Conservation (phyloP, 2,113 vertebrate genomes). For the Terrapene triunguis region DNA sequence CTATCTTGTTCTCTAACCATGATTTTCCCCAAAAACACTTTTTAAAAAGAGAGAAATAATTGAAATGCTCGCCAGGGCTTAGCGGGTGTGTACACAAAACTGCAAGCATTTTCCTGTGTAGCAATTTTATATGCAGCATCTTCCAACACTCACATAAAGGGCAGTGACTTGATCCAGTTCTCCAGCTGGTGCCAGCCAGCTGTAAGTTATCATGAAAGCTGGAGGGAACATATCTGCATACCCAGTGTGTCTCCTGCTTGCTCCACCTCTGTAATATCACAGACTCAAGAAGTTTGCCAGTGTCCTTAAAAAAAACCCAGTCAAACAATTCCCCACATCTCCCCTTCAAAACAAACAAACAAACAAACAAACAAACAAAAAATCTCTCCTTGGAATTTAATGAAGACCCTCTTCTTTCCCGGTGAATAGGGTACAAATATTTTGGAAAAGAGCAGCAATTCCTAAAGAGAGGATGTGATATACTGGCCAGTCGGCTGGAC, state of each 20-base stretch:
- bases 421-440: not conserved
- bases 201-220: not conserved
- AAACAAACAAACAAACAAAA: not conserved
- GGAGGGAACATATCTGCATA: not conserved
- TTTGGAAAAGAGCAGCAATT: not conserved
- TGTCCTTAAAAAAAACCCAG: not conserved
- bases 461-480: not conserved
- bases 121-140: not conserved
- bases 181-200: not conserved
- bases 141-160: not conserved
- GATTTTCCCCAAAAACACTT: not conserved
- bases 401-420: not conserved
- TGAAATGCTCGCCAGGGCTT: too few species aligned
- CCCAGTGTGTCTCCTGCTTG: not conserved
- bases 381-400: not conserved
- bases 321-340: too few species aligned
- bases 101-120: not conserved
- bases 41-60: not conserved
- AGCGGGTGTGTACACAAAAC: too few species aligned
- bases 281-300: not conserved
- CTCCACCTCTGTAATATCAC: not conserved
- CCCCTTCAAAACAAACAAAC: not conserved
- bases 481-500: not conserved
- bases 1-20: not conserved
- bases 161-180: not conserved